Conservation (phyloP, 2,113 vertebrate genomes). For the Tamias sibiricus region DNA sequence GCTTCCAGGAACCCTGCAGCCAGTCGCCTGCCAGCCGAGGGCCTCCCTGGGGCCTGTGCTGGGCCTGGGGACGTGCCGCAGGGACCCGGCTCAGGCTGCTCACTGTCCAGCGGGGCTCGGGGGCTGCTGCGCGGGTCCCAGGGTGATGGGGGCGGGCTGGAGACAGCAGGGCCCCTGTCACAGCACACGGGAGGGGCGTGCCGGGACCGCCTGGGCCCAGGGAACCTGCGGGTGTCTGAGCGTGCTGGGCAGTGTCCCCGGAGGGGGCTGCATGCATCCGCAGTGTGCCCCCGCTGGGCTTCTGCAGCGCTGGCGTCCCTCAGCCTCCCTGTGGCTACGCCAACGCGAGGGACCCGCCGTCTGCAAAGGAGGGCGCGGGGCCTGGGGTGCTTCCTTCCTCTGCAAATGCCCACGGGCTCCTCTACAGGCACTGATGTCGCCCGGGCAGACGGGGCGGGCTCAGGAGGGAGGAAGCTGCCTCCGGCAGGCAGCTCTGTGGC, state of each 20-base stretch:
- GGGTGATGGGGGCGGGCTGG: accelerated
- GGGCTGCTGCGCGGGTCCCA: accelerated
- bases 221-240: not conserved
- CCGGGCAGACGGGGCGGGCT: accelerated
- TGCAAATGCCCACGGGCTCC: not conserved
- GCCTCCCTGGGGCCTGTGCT: not conserved
- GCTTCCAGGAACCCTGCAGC: not conserved
- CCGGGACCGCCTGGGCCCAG: too few relatives aligned
- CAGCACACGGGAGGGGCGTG: not conserved
- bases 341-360: accelerated
- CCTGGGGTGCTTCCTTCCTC: not conserved
- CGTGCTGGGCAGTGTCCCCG: not conserved
- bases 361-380: not conserved
- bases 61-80: not conserved
- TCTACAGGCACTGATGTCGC: constrained; percentile 65
- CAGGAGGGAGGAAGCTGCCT: not conserved
- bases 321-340: not conserved
- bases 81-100: not conserved
- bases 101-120: accelerated
- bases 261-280: not conserved
- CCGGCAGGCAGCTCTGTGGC: not conserved
- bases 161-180: not conserved
- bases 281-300: not conserved
- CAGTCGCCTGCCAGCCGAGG: too few relatives aligned
- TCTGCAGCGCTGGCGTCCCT: accelerated